Evolutionary conservation across 2,797 vertebrate genomes (phyloP), one percentile per base, ranked within the genome.

Genomic region (Syngnathus rostellatus): DNA sequence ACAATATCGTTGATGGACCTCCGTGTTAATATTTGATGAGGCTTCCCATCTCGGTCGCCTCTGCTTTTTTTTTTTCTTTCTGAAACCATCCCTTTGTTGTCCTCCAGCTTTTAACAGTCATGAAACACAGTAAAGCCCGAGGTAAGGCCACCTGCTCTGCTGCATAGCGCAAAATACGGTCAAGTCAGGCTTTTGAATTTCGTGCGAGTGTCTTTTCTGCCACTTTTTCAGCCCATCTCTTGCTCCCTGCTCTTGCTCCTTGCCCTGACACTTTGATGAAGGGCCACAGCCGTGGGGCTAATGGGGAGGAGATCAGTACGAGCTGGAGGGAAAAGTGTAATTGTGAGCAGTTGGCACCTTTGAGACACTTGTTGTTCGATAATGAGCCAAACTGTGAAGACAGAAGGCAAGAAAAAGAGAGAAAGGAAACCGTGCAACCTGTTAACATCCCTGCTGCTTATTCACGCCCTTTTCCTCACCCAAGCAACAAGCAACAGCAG

Each of bases 251-350:
- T 16, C 31, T 58, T 58, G 25, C 55, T 38, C 40, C 40, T 62
- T 45, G 75, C 76, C 72, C 67, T 83, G 83, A 81, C 83, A 85
- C 83, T 82, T 85, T 86, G 85, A 83, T 82, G 77, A 79, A 81
- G 76, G 58, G 41, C 67, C 68, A 70, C 70, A 68, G 68, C 81
- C 63, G 73, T 63, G 68, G 72, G 81, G 80, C 77, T 74, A 82
- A 77, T 77, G 70, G 67, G 38, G 50, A 51, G 72, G 69, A 63
- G 72, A 73, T 82, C 76, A 74, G 68, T 67, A 64, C 2, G 50
- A 62, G 58, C 69, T 66, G 14, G 39, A 59, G 69, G 60, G 68
- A 69, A 75, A 50, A 63, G 45, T 63, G 17, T 17, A 37, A 63
- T 48, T 48, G 58, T 69, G 66, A 37, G 62, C 45, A n/a, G 60